Base-by-base conservation (phyloP, 2,888 invertebrate species). In the Nephrotoma appendiculata region DNA sequence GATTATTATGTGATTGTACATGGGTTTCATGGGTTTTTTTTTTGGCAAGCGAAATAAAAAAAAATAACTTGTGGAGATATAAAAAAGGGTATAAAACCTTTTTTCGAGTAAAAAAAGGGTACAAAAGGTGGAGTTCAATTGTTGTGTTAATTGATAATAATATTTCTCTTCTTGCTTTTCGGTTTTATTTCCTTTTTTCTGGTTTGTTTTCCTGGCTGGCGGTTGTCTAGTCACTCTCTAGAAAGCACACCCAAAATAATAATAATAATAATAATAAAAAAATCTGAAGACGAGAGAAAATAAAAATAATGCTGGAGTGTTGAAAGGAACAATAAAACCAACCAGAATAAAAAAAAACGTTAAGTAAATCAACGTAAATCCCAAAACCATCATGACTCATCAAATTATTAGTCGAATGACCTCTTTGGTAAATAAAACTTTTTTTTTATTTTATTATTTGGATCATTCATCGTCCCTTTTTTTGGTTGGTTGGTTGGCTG, bases 91-190 rank as follows among this genome's bases (percentile, higher is more conserved):
- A 84, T 84, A 84, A 84, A 84, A 84, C 84, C 84, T 84, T 84
- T 84, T 84, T 84, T 42, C 84, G 41, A 84, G 84, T 84, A 84
- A 84, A 71, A 71, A 84, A 84, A 84, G 84, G 84, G 43, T 84
- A 84, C 84, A 43, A 84, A 84, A 84, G 84, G 84, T 84, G 84
- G 84, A 84, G 84, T 84, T 84, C 84, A 84, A 84, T 84, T 84
- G 84, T 84, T 84, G 84, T 84, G 84, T 84, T 84, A 84, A 84
- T 84, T 84, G 84, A 84, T 84, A 84, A 84, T 84, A 84, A 84
- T 84, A 84, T 84, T 84, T 84, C 84, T 84, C 43, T 42, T 84
- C 71, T 71, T 71, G 71, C 19, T 71, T 71, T 31, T 71, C 31
- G 31, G 71, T 19, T 71, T 71, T 71, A 31, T 31, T 71, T 71